These are phyloP conservation scores for Chironomus striatipennis DNA, from an alignment of 1,140 invertebrate genomes.

Conservation along the genomic window DNA sequence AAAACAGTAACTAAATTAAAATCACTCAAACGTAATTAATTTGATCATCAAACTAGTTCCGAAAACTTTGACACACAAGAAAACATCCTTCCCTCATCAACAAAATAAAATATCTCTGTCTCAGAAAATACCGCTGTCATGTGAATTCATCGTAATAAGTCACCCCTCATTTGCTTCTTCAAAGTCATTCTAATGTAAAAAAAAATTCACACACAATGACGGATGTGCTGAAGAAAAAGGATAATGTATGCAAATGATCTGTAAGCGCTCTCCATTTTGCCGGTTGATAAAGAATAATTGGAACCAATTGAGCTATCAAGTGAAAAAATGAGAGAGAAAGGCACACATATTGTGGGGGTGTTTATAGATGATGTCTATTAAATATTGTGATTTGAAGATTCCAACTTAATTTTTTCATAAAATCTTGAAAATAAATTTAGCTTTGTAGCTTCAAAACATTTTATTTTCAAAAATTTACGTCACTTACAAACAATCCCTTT, in stretches of 20 bases:
- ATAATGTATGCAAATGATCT: constrained; percentile 20
- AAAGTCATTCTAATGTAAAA: neutral
- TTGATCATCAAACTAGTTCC: no score
- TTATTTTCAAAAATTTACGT: no score
- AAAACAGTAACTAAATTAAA: no score
- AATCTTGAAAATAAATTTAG: no score
- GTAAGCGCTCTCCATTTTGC: neutral
- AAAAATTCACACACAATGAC: neutral
- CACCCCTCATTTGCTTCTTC: neutral
- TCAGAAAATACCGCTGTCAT: neutral
- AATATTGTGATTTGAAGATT: no score
- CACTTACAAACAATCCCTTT: no score
- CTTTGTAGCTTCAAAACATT: no score
- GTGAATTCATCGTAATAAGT: neutral
- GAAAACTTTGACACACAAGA: neutral
- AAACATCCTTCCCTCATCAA: neutral
- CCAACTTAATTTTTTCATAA: no score
- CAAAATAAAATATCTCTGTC: neutral
- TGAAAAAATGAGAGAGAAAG: no score
- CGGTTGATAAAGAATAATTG: neutral
- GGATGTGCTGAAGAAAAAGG: neutral
- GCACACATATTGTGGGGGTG: no score
- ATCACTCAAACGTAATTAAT: no score
- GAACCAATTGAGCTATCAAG: constrained; percentile 22
- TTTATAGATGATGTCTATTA: no score